Evolutionary conservation across 35 echinoderm and acorn worm species (phyloP).

Genomic region (Stichopus chloronotus): DNA sequence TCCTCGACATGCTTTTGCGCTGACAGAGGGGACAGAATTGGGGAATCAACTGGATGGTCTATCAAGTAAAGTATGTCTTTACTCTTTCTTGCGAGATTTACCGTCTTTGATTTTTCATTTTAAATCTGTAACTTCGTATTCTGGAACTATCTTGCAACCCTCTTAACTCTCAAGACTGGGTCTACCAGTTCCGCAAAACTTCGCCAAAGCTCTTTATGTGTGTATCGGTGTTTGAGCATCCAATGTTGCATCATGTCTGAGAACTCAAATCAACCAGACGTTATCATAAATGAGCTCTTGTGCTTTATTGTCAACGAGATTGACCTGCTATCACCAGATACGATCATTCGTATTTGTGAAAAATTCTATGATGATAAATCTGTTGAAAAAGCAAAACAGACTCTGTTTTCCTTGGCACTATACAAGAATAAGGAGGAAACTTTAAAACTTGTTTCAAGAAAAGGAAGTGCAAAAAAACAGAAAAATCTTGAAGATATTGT

Average conservation of each 20-base stretch:
- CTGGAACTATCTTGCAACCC: too few species aligned
- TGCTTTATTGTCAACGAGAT: not conserved
- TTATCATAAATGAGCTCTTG: not conserved
- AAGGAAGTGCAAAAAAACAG: not conserved
- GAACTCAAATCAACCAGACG: not conserved
- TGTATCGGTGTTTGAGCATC: not conserved
- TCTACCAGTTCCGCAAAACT: not conserved
- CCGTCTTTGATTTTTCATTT: too few species aligned
- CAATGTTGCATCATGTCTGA: conserved; percentile 5
- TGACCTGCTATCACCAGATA: not conserved
- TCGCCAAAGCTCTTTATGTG: not conserved
- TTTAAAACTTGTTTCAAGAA: conserved; percentile 21
- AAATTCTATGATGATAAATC: not conserved
- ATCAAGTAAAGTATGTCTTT: too few species aligned
- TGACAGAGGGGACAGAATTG: too few species aligned
- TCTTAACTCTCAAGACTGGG: not conserved
- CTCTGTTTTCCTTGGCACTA: not conserved
- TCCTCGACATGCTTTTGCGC: too few species aligned
- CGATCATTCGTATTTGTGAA: not conserved
- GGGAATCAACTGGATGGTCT: too few species aligned
- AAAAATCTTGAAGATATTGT: conserved; percentile 24
- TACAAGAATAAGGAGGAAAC: not conserved
- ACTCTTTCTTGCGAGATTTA: too few species aligned
- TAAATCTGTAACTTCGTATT: too few species aligned
- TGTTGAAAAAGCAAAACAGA: not conserved